phyloP scores from a whole-genome alignment of 2,113 vertebrate species.

The Terrapene triunguis region DNA sequence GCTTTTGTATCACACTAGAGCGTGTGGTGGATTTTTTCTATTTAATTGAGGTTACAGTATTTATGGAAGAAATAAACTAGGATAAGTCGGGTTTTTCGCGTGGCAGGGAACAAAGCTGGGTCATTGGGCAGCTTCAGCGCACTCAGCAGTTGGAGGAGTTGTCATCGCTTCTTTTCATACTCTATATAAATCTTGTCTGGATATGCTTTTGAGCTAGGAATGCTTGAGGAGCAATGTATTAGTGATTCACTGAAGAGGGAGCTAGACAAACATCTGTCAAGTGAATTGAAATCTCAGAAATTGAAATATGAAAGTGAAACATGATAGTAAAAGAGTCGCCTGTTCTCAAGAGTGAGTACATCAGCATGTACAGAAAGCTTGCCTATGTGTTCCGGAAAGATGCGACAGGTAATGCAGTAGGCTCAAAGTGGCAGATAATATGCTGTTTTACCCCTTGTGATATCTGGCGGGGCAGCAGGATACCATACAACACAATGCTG shows the following conservation, averaged over 20 bases:
- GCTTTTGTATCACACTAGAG: not conserved
- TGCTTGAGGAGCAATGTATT: not conserved
- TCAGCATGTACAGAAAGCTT: not conserved
- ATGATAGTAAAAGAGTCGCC: not conserved
- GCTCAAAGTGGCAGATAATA: not conserved
- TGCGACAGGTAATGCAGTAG: accelerated
- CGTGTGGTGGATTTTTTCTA: not conserved
- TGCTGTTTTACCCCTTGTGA: not conserved
- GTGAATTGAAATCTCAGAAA: not conserved
- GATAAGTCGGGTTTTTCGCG: not conserved
- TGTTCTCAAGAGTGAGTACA: not conserved
- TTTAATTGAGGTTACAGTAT: not conserved
- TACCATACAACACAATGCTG: not conserved
- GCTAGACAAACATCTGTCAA: not conserved
- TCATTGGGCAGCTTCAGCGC: not conserved
- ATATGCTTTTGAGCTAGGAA: not conserved
- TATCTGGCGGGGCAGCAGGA: not conserved
- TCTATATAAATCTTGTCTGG: not conserved
- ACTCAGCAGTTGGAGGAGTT: not conserved
- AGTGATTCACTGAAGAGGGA: not conserved
- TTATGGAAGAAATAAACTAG: not conserved
- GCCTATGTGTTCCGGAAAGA: not conserved
- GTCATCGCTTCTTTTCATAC: not conserved
- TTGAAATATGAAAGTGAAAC: not conserved
- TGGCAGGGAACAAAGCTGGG: not conserved